Base-by-base conservation (phyloP, 2,113 vertebrate species). In the Cyanistes caeruleus region DNA sequence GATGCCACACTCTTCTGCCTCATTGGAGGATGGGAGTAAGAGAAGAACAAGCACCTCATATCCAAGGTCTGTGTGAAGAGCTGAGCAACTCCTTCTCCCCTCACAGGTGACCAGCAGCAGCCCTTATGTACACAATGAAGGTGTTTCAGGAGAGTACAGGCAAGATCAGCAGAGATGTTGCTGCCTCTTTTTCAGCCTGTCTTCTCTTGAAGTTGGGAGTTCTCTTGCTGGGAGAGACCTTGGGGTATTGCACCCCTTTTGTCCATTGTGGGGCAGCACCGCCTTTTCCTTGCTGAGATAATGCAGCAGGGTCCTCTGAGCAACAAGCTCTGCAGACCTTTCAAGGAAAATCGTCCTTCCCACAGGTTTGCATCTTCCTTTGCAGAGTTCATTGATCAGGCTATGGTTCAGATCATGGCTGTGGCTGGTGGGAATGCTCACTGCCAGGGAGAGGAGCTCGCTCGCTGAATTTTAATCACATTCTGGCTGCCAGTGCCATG, bases 221-320 rank as follows among this genome's bases (percentile, higher is more conserved):
- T 39, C 53, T 53, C 80, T 53, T 44, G 44, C 84, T 52, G 65
- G 25, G 70, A 55, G 43, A 77, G 58, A 43, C n/a, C 46, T 90
- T 0, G 0, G n/a, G 44, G 19, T 68, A 84, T 8, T 2, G 5
- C 75, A 78, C 69, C 68, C 60, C 31, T 80, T 94, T 81, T 75
- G 92, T 90, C 93, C 90, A 79, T 94, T 81, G 93, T 76, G 96
- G 88, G 96, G 93, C 92, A 96, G 93, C 92, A 94, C 92, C 10
- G 27, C 73, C 92, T 93, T 93, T 93, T 41, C 52, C 69, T 94
- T 86, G 53, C 65, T 64, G 62, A 41, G 72, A 39, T 5, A 3
- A 81, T 8, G 69, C 69, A 35, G 70, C 0, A 0, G 75, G 69
- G 77, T 69, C 58, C 63, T 87, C 80, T 27, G 31, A 83, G 83